Conservation (phyloP, 1,140 invertebrate genomes). For the Drosophila orena region DNA sequence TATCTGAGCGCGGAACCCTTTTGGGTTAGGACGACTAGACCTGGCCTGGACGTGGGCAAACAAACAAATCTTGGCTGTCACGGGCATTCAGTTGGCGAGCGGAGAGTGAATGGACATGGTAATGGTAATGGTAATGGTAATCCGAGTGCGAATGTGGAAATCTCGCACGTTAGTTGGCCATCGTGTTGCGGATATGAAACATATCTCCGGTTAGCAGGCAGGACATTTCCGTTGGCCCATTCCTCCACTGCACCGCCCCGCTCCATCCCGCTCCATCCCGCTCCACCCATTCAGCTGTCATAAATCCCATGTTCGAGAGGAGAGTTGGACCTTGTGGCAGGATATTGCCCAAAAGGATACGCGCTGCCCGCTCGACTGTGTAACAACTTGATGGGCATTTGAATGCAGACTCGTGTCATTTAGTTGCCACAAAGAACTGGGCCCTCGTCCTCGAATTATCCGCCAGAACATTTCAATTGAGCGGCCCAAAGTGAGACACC, state of each 20-base stretch:
- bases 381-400: conserved; percentile 79
- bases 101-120: conserved; percentile 30
- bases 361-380: conserved; percentile 57
- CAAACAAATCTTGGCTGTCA: conserved; percentile 80
- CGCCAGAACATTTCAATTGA: conserved; percentile 69
- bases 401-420: conserved; percentile 73
- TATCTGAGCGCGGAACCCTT: conserved; percentile 47
- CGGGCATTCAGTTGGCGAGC: conserved; percentile 57
- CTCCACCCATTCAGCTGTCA: conserved; percentile 64
- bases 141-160: conserved; percentile 12
- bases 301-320: conserved; percentile 65
- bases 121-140: conserved; percentile 15
- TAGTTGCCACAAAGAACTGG: conserved; percentile 41
- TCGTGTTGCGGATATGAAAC: conserved; percentile 81
- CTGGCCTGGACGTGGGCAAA: conserved; percentile 8
- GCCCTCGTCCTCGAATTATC: conserved; percentile 30
- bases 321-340: conserved; percentile 60
- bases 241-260: background rate
- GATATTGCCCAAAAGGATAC: conserved; percentile 79
- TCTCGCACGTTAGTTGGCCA: conserved; percentile 50
- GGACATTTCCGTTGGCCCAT: conserved; percentile 74
- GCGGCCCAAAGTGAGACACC: conserved; percentile 72
- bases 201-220: conserved; percentile 84
- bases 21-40: conserved; percentile 23
- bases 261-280: too few relatives aligned